Evolutionary conservation across 2,888 invertebrate species (phyloP).

Genomic region (Caenorhabditis sp.): DNA sequence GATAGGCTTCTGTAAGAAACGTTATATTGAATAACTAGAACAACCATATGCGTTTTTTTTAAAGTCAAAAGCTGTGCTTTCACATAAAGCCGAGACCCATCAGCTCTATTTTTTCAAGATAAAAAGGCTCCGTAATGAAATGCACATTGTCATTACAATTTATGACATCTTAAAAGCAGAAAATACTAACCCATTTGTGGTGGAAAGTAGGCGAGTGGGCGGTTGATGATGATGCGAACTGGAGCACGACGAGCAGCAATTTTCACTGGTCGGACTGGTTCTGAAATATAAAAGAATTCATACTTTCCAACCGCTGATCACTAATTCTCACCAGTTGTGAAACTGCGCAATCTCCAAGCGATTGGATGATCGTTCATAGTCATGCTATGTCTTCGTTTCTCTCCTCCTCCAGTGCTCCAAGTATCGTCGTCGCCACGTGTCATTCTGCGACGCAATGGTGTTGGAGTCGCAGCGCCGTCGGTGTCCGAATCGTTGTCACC

Average conservation of each 20-base stretch:
- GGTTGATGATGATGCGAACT: constrained; percentile 32
- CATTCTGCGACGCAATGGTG: constrained; percentile 30
- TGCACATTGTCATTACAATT: too few relatives aligned
- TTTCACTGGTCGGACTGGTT: constrained; percentile 33
- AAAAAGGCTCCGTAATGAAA: too few relatives aligned
- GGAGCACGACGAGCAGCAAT: constrained; percentile 36
- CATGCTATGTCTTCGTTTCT: constrained; percentile 29
- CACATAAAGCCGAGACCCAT: too few relatives aligned
- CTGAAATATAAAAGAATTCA: constrained; percentile 3
- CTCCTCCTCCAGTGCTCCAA: constrained; percentile 11
- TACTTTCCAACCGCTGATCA: too few relatives aligned
- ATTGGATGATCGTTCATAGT: constrained; percentile 38
- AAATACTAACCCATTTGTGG: neutral
- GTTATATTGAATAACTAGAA: too few relatives aligned
- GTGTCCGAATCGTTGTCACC: constrained; percentile 44
- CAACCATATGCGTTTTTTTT: too few relatives aligned
- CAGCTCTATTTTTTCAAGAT: too few relatives aligned
- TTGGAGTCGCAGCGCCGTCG: constrained; percentile 33
- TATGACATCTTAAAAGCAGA: too few relatives aligned
- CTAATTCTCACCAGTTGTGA: constrained; percentile 13
- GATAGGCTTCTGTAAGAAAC: constrained; percentile 8
- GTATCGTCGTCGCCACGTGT: constrained; percentile 13
- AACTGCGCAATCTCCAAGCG: constrained; percentile 37
- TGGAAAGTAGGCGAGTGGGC: constrained; percentile 10
- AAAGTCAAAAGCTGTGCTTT: too few relatives aligned